A percentile compares a stretch with the other conserved stretches of the same genome.
These are phyloP conservation scores for Lordiphosa andalusiaca DNA, from an alignment of 2,888 invertebrate genomes.

Conservation along the genomic window DNA sequence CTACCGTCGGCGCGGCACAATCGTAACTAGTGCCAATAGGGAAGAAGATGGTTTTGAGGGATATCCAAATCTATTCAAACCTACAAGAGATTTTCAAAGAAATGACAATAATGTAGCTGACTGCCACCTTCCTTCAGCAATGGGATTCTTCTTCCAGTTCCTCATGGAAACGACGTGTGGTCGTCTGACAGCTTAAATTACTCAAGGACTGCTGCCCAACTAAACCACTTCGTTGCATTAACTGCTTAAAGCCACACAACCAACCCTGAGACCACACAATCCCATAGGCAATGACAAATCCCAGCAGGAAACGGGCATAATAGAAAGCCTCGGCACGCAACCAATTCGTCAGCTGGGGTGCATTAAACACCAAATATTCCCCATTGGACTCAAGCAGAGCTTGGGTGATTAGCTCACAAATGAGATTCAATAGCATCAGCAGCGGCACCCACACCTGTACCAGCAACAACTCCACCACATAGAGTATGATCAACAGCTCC, in stretches of 20 bases:
- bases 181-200: no score
- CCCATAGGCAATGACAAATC: slow-evolving; percentile 20
- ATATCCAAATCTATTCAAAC: no score
- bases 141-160: no score
- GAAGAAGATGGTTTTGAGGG: no score
- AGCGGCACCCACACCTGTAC: slow-evolving; percentile 64
- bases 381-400: slow-evolving; percentile 45
- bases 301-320: slow-evolving; percentile 51
- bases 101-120: no score
- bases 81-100: no score
- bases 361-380: slow-evolving; percentile 37
- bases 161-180: no score
- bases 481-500: slow-evolving; percentile 51
- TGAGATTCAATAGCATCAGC: slow-evolving; percentile 43
- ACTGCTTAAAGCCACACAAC: neutral
- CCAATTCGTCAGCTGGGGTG: slow-evolving; percentile 46
- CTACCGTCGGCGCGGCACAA: no score
- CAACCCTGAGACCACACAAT: slow-evolving; percentile 1
- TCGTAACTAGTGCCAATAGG: no score
- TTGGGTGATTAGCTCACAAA: slow-evolving; percentile 46
- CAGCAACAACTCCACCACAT: slow-evolving; percentile 52
- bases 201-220: no score
- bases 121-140: no score
- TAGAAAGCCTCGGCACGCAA: slow-evolving; percentile 56
- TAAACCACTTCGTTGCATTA: no score